These are phyloP conservation scores for Pherbina coryleti DNA, from an alignment of 2,888 invertebrate species.

Conservation along the genomic window DNA sequence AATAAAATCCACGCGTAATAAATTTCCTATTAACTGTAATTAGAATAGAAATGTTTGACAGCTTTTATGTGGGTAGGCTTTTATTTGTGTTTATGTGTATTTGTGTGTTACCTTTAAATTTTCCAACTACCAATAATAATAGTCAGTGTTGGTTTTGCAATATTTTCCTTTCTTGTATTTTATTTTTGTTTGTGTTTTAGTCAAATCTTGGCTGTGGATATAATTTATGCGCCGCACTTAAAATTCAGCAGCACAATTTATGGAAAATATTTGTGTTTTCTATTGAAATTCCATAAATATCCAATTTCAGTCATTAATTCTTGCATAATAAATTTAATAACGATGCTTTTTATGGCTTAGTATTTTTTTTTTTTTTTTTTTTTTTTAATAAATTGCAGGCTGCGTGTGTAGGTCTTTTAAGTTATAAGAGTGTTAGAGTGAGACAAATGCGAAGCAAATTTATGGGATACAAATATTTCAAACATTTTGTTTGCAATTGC, in stretches of 20 bases:
- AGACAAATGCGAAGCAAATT: no score
- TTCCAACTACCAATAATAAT: not conserved
- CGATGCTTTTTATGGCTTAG: no score
- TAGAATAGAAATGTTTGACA: no score
- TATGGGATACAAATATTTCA: no score
- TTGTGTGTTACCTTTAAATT: not conserved
- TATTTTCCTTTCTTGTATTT: not conserved
- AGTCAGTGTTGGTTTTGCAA: not conserved
- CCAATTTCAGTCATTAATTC: slow-evolving; percentile 2
- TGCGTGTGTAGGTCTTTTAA: no score
- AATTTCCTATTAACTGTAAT: no score
- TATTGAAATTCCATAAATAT: slow-evolving; percentile 19
- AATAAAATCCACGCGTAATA: no score
- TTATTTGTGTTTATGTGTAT: not conserved
- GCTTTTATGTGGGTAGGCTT: not conserved
- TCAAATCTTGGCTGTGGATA: not conserved
- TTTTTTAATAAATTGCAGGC: no score
- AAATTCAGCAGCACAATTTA: not conserved
- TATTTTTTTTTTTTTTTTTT: no score
- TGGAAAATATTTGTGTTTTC: not conserved
- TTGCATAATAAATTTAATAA: slow-evolving; percentile 7
- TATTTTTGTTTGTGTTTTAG: not conserved
- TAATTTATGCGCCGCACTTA: not conserved
- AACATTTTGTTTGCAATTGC: no score
- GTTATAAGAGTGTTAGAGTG: no score